Percentiles rank a stretch among this genome's conserved stretches.
Evolutionary conservation across 2,113 vertebrate species (phyloP).

Genomic region (Pluvianellus socialis): DNA sequence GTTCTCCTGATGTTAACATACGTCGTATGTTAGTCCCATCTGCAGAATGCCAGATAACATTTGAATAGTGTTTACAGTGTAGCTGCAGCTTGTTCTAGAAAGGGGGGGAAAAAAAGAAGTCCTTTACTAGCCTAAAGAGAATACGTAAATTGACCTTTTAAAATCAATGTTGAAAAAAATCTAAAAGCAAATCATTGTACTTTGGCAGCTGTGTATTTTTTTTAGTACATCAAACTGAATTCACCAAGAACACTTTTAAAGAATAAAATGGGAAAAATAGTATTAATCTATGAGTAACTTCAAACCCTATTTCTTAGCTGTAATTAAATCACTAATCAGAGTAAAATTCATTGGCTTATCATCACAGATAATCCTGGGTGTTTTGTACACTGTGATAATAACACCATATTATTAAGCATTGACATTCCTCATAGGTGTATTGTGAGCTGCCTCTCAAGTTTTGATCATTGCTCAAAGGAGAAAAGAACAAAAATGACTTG

Average conservation of each 20-base stretch:
- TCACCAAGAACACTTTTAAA: background rate
- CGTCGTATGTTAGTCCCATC: background rate
- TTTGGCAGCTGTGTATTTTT: background rate
- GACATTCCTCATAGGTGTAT: background rate
- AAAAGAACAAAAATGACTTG: background rate
- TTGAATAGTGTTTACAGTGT: background rate
- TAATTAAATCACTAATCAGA: background rate
- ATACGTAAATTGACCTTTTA: background rate
- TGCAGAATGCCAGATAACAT: background rate
- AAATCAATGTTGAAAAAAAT: background rate
- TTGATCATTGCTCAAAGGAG: background rate
- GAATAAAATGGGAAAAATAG: background rate
- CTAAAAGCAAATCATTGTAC: background rate
- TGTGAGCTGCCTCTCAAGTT: background rate
- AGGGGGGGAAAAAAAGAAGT: too few species aligned
- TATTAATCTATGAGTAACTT: background rate
- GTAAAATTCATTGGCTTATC: background rate
- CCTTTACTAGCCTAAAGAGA: background rate
- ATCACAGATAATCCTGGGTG: background rate
- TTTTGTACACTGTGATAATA: background rate
- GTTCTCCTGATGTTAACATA: background rate
- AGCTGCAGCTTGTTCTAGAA: background rate
- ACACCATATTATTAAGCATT: background rate
- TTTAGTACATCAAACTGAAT: background rate
- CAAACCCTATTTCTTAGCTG: background rate